Conservation (phyloP, 2,888 invertebrate genomes). For the Labia minor region DNA sequence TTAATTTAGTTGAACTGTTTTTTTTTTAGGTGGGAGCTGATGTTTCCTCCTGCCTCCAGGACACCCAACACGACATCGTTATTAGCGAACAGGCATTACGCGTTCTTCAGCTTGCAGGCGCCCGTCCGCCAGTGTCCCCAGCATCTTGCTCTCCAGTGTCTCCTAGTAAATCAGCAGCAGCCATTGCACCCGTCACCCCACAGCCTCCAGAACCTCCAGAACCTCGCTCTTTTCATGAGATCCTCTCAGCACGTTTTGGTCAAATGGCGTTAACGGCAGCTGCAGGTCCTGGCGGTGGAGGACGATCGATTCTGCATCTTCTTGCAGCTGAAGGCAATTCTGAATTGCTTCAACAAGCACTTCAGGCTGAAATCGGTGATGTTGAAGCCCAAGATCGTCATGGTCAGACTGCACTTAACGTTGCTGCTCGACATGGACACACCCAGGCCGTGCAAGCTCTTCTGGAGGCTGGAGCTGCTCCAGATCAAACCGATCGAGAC, state of each 20-base stretch:
- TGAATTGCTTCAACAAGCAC: conserved; percentile 49
- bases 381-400: conserved; percentile 58
- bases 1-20: background rate
- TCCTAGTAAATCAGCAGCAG: background rate
- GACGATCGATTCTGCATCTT: conserved; percentile 62
- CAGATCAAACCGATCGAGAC: conserved; percentile 68
- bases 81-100: background rate
- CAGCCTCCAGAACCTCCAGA: background rate
- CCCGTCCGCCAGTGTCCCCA: background rate
- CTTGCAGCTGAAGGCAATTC: conserved; percentile 66
- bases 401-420: conserved; percentile 77
- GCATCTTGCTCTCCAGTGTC: background rate
- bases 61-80: conserved; percentile 3
- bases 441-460: conserved; percentile 56
- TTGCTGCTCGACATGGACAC: conserved; percentile 71
- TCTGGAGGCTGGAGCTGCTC: conserved; percentile 52
- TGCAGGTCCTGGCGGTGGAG: conserved; percentile 39
- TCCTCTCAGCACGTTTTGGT: conserved; percentile 23
- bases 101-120: background rate
- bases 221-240: background rate
- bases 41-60: background rate
- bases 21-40: background rate
- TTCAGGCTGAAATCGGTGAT: conserved; percentile 49
- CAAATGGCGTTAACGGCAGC: conserved; percentile 29
- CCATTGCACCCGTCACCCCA: background rate